A percentile compares a stretch with the other conserved stretches of the same genome.
phyloP scores from a whole-genome alignment of 2,113 vertebrate species.

The Phalacrocorax pelagicus region DNA sequence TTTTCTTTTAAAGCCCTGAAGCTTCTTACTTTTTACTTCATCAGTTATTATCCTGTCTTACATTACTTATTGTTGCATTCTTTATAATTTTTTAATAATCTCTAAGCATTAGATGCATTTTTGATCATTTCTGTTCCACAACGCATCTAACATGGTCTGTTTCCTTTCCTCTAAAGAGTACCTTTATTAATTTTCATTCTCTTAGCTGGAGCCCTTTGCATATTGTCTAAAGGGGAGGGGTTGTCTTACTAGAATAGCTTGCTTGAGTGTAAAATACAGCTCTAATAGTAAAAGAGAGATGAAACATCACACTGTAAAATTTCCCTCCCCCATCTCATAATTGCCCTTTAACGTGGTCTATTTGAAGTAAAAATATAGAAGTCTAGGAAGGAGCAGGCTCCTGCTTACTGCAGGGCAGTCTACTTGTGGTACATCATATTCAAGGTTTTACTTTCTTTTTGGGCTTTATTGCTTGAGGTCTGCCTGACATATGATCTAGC shows the following conservation, averaged over 20 bases:
- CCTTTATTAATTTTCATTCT: slow-evolving; percentile 14
- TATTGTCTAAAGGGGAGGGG: slow-evolving; percentile 10
- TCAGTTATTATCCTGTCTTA: not conserved
- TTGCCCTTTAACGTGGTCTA: slow-evolving; percentile 41
- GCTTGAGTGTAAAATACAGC: slow-evolving; percentile 21
- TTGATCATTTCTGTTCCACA: not conserved
- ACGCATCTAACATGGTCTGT: not conserved
- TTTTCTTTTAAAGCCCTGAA: slow-evolving; percentile 3
- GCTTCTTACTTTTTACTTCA: not conserved
- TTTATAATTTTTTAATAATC: not conserved
- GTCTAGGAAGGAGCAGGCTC: slow-evolving; percentile 18
- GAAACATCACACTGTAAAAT: not conserved
- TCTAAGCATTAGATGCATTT: not conserved
- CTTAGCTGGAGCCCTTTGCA: slow-evolving; percentile 12
- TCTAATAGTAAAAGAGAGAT: slow-evolving; percentile 46
- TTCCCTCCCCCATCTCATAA: slow-evolving; percentile 2
- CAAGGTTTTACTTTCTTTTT: slow-evolving; percentile 17
- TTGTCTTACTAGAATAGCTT: slow-evolving; percentile 54
- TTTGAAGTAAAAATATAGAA: slow-evolving; percentile 51
- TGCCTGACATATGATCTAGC: not conserved
- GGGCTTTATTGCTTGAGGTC: not conserved
- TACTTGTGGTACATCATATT: not conserved
- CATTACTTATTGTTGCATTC: not conserved
- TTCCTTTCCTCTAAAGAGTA: not conserved
- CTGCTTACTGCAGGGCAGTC: not conserved